These are phyloP conservation scores for Oncorhynchus tshawytscha DNA, from an alignment of 2,113 vertebrate species.

Conservation along the genomic window DNA sequence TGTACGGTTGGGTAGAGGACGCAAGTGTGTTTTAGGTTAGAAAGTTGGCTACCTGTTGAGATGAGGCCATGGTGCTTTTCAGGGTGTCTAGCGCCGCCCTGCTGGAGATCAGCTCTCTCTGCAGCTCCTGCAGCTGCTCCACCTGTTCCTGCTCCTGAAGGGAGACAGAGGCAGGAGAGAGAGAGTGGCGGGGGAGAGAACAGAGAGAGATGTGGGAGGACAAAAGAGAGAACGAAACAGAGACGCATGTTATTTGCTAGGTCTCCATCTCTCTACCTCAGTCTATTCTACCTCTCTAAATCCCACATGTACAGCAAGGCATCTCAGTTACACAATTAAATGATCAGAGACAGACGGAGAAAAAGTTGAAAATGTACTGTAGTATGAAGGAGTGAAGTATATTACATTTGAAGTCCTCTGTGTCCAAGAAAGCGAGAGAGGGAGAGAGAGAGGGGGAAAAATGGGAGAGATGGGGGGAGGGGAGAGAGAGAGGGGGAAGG, in stretches of 20 bases:
- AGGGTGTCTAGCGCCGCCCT: slow-evolving; percentile 81
- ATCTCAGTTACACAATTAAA: no score
- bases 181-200: neutral
- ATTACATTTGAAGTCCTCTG: no score
- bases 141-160: slow-evolving; percentile 83
- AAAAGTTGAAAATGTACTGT: no score
- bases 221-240: neutral
- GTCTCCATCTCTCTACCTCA: no score
- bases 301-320: no score
- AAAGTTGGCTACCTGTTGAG: slow-evolving; percentile 78
- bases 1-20: neutral
- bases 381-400: no score
- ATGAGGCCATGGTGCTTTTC: slow-evolving; percentile 73
- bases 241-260: neutral
- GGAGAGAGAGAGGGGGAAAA: neutral
- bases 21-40: neutral
- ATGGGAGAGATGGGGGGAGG: neutral
- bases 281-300: no score
- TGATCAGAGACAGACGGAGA: no score
- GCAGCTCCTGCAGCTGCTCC: slow-evolving; percentile 82
- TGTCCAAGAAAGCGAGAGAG: neutral
- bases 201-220: neutral
- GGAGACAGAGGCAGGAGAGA: neutral
- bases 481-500: neutral
- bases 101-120: slow-evolving; percentile 83